Conservation (phyloP, 2,888 invertebrate species). For the Bembecia ichneumoniformis region DNA sequence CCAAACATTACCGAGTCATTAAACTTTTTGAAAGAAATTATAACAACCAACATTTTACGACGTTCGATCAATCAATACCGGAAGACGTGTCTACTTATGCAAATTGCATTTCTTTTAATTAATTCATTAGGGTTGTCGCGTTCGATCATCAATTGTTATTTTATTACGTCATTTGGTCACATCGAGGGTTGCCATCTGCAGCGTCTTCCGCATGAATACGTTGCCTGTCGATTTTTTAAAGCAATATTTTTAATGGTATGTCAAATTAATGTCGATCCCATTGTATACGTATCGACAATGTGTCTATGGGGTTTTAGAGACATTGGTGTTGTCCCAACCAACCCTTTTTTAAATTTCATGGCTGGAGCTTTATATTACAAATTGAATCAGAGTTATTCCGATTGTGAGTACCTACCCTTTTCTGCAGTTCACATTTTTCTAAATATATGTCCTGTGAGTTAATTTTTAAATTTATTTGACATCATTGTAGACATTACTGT, state of each 20-base stretch:
- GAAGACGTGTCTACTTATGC: constrained; percentile 39
- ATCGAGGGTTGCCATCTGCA: constrained; percentile 29
- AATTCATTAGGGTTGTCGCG: constrained; percentile 46
- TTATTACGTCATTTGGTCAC: constrained; percentile 35
- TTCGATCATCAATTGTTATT: constrained; percentile 48
- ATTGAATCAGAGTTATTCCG: constrained; percentile 55
- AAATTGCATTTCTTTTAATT: constrained; percentile 44
- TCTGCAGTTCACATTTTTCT: constrained; percentile 28
- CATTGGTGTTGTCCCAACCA: constrained; percentile 40
- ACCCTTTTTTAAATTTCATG: constrained; percentile 65
- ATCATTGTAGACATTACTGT: constrained; percentile 15
- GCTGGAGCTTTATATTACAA: constrained; percentile 53
- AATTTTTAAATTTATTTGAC: constrained; percentile 45
- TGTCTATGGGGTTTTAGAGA: constrained; percentile 59
- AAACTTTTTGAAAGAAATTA: constrained; percentile 25
- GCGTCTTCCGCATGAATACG: constrained; percentile 58
- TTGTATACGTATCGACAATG: constrained; percentile 61
- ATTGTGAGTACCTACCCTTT: constrained; percentile 23
- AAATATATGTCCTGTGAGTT: constrained; percentile 34
- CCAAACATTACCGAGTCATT: constrained; percentile 41
- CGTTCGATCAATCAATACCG: constrained; percentile 54
- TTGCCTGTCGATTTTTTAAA: constrained; percentile 50
- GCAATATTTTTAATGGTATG: constrained; percentile 69
- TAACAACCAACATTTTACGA: constrained; percentile 44
- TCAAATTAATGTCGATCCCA: constrained; percentile 66